Evolutionary conservation across 2,797 vertebrate genomes (phyloP).

Genomic region (Prunella strophiata): DNA sequence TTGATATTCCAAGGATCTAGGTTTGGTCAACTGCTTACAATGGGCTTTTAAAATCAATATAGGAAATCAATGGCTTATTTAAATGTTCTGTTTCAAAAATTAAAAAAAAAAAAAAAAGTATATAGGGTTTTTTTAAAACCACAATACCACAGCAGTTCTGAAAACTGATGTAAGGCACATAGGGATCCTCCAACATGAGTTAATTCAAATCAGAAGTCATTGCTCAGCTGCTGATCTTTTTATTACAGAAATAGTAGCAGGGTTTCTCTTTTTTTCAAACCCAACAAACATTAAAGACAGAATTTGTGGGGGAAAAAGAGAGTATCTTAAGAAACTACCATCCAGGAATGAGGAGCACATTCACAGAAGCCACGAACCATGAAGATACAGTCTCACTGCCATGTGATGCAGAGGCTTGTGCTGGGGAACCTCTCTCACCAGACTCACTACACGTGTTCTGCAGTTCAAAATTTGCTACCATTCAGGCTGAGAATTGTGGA

Average conservation of each 20-base stretch:
- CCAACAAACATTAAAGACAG: neutral
- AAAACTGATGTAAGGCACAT: neutral
- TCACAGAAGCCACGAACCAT: rapidly evolving
- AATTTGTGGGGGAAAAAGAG: neutral
- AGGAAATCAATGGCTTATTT: neutral
- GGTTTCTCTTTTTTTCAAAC: neutral
- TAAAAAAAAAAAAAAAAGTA: neutral
- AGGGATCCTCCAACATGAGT: neutral
- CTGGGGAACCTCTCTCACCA: neutral
- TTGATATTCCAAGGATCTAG: neutral
- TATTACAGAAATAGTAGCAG: neutral
- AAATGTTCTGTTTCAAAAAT: neutral
- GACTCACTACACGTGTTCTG: neutral
- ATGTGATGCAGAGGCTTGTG: rapidly evolving
- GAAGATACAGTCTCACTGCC: neutral
- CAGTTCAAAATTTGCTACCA: neutral
- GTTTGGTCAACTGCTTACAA: neutral
- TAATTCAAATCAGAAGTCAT: neutral
- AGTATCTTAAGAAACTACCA: neutral
- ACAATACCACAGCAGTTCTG: neutral
- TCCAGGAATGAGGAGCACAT: neutral
- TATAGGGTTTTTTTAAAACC: rapidly evolving
- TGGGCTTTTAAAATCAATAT: neutral
- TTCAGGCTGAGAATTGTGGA: neutral
- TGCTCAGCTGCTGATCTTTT: neutral